Percentiles rank a stretch among this genome's conserved stretches.
phyloP scores from a whole-genome alignment of 2,113 vertebrate genomes.

The Pygathrix nemaeus region DNA sequence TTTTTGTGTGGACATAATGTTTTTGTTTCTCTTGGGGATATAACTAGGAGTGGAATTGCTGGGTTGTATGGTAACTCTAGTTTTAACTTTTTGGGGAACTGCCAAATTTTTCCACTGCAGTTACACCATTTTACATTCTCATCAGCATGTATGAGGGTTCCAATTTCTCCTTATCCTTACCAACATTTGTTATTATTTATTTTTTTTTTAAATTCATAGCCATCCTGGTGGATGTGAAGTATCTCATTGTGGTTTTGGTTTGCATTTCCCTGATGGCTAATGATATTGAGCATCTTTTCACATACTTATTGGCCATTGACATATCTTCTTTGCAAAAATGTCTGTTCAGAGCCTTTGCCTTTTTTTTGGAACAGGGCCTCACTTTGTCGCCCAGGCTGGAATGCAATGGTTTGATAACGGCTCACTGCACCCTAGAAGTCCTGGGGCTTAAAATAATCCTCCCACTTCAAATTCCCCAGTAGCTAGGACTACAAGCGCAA shows the following conservation, averaged over 20 bases:
- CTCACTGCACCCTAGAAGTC: too few species aligned
- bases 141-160: background rate
- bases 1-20: background rate
- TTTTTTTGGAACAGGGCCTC: too few species aligned
- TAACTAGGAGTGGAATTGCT: background rate
- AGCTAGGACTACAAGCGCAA: too few species aligned
- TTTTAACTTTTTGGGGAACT: background rate
- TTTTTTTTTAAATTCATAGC: background rate
- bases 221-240: background rate
- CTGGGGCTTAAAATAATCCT: too few species aligned
- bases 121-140: background rate
- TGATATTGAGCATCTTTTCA: background rate
- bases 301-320: background rate
- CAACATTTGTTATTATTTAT: background rate
- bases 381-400: too few species aligned
- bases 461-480: too few species aligned
- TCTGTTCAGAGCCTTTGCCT: background rate
- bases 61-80: background rate
- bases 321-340: background rate
- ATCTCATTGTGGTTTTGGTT: background rate
- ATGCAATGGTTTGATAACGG: too few species aligned
- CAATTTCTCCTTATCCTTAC: background rate
- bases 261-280: background rate
- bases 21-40: background rate
- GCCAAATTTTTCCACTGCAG: background rate